Evolutionary conservation across 2,888 invertebrate genomes (phyloP).

Genomic region (Xestia rhomboidea): DNA sequence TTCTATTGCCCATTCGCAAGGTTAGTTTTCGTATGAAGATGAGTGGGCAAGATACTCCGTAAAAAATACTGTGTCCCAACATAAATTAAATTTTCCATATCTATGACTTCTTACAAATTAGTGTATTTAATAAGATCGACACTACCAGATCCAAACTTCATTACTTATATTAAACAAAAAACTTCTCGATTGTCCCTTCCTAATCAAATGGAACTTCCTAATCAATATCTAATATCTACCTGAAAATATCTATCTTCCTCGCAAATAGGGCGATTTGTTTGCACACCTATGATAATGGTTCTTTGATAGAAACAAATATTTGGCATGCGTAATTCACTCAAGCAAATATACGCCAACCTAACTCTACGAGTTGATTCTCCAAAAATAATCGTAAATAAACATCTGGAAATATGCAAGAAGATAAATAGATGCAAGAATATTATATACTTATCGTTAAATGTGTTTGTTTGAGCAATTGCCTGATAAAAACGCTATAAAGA

Average conservation of each 20-base stretch:
- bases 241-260: conserved; percentile 3
- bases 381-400: conserved; percentile 26
- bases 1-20: not conserved
- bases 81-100: not conserved
- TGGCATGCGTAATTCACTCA: conserved; percentile 16
- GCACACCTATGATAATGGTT: conserved; percentile 9
- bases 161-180: not conserved
- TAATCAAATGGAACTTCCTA: conserved; percentile 20
- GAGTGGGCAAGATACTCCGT: not conserved
- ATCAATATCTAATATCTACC: conserved; percentile 3
- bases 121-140: not conserved
- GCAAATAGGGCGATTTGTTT: conserved; percentile 29
- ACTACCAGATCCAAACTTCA: not conserved
- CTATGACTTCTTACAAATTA: not conserved
- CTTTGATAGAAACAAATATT: conserved; percentile 43
- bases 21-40: not conserved
- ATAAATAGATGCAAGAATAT: conserved; percentile 25
- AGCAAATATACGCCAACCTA: conserved; percentile 27
- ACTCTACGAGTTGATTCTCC: conserved; percentile 21
- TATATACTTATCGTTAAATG: conserved; percentile 13
- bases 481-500: conserved; percentile 21
- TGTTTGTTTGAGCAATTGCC: conserved; percentile 9
- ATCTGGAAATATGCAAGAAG: conserved; percentile 27
- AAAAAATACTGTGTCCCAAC: not conserved
- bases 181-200: not conserved